Base-by-base conservation (phyloP, 1,140 invertebrate genomes). In the Calosoma granatense region DNA sequence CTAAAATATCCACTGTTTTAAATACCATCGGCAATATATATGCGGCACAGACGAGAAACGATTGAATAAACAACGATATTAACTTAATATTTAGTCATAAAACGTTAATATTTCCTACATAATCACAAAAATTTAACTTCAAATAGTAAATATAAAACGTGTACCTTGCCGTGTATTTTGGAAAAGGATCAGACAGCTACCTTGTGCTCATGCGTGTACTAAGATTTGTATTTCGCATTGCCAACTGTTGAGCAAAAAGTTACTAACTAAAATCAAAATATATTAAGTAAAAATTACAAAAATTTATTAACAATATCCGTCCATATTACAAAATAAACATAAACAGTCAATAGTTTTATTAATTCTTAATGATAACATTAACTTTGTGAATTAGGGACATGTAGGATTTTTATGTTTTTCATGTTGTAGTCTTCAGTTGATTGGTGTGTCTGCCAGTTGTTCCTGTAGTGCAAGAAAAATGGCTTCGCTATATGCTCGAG, bases 401-500 rank as follows among this genome's bases (percentile, higher is more conserved):
- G n/a, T n/a, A n/a, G n/a, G n/a, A n/a, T n/a, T n/a, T n/a, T n/a
- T n/a, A n/a, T 30, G 14, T 30, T 30, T 30, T 30, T 30, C 14
- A 6, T 6, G 26, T 4, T 30, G 14, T 30, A 6, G 26, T 30
- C 14, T 6, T 6, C 14, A 30, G 26, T 30, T 30, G 26, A 30
- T 14, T 6, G 26, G 14, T 14, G 14, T 30, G 6, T 30, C 26
- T n/a, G n/a, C 26, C 26, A 36, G n/a, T 36, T 36, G 26, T 36
- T 36, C 6, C 26, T 36, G n/a, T n/a, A 47, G 41, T 47, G 41
- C 41, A 47, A 47, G 54, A 62, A 76, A 76, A 76, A 82, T 82
- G 80, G 79, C 80, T 71, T 76, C 77, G 57, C 69, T 81, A 57
- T 77, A 74, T 69, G 69, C 74, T 64, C 72, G 77, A 65, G 67